Conservation (phyloP, 2,797 vertebrate genomes). For the Pantherophis alleghaniensis region DNA sequence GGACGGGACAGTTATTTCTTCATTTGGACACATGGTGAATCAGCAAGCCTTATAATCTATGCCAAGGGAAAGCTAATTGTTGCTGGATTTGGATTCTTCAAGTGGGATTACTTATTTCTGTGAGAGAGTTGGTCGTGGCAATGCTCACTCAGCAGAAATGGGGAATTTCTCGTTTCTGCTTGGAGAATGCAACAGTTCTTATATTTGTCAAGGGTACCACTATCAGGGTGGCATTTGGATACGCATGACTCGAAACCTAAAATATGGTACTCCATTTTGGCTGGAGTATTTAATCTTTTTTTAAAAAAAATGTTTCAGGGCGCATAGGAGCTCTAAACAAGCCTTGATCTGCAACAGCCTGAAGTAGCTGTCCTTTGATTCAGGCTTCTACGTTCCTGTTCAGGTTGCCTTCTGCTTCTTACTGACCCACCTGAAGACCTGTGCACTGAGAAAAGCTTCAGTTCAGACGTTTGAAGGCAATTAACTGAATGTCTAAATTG, state of each 20-base stretch:
- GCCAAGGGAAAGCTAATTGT: slow-evolving; percentile 2
- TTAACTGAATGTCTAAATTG: background rate
- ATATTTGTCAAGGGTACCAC: background rate
- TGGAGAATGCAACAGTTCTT: background rate
- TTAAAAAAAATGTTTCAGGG: background rate
- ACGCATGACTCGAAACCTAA: background rate
- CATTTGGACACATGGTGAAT: background rate
- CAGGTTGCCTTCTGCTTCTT: background rate
- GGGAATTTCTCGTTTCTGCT: slow-evolving; percentile 5
- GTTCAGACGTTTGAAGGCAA: background rate
- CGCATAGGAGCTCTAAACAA: background rate
- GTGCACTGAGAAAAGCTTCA: background rate
- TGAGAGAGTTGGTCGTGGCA: background rate
- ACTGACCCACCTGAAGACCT: background rate
- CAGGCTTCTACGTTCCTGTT: background rate
- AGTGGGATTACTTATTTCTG: slow-evolving; percentile 14
- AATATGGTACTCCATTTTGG: background rate
- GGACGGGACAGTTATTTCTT: background rate
- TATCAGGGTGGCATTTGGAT: background rate
- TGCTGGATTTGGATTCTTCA: slow-evolving; percentile 24
- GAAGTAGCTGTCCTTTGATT: background rate
- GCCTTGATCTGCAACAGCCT: background rate
- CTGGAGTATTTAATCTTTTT: background rate
- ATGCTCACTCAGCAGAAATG: background rate
- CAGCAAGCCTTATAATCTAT: background rate